Percentiles rank a stretch among this genome's conserved stretches.
Conservation (phyloP, 2,797 vertebrate genomes). For the Gallinago stenura region DNA sequence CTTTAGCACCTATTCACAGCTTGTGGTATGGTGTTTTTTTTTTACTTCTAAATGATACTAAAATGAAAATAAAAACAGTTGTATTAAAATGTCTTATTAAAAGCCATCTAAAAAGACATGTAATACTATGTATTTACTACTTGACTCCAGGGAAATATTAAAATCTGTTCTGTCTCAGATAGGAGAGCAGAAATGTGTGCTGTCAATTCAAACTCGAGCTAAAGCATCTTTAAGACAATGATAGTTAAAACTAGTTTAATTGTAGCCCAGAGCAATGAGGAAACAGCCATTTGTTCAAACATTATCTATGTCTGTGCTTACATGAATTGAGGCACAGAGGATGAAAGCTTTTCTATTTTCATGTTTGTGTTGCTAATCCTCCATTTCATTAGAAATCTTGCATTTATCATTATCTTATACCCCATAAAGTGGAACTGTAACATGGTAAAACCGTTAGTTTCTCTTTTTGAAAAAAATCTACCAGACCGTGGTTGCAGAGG, state of each 20-base stretch:
- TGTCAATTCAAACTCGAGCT: background rate
- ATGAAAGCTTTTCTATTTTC: background rate
- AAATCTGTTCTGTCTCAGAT: background rate
- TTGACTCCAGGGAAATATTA: background rate
- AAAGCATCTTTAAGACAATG: background rate
- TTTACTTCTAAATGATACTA: background rate
- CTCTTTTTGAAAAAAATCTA: background rate
- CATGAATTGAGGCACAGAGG: background rate
- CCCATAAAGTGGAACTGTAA: background rate
- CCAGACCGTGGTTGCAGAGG: background rate
- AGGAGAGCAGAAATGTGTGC: background rate
- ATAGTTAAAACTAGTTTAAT: background rate
- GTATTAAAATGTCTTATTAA: background rate
- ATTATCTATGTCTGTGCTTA: background rate
- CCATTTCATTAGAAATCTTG: background rate
- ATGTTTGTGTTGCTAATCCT: background rate
- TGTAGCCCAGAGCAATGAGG: background rate
- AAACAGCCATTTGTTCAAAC: background rate
- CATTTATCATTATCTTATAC: background rate
- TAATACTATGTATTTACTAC: background rate
- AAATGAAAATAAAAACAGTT: background rate
- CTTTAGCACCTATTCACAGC: background rate
- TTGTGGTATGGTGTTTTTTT: background rate
- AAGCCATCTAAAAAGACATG: background rate
- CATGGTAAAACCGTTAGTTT: accelerated